A percentile compares a stretch with the other conserved stretches of the same genome.
Conservation (phyloP, 2,113 vertebrate genomes). For the Lepus europaeus region DNA sequence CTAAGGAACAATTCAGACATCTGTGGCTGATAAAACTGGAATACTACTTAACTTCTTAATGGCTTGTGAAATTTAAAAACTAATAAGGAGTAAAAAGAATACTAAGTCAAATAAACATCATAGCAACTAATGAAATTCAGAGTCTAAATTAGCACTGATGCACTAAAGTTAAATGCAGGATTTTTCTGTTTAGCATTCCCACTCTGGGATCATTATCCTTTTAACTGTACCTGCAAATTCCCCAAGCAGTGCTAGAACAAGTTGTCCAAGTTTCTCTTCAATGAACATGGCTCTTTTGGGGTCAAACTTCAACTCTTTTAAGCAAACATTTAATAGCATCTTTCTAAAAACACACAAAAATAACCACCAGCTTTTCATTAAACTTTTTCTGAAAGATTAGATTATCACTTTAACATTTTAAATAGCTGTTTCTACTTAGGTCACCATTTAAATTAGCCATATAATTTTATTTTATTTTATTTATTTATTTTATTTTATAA, state of each 20-base stretch:
- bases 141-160: slow-evolving; percentile 31
- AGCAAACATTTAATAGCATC: not conserved
- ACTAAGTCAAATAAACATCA: slow-evolving; percentile 43
- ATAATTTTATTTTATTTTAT: slow-evolving; percentile 19
- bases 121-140: slow-evolving; percentile 40
- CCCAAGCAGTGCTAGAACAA: slow-evolving; percentile 1
- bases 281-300: not conserved
- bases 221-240: not conserved
- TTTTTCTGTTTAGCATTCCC: not conserved
- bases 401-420: not conserved
- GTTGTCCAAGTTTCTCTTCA: slow-evolving; percentile 44
- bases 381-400: not conserved
- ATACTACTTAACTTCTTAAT: not conserved
- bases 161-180: not conserved
- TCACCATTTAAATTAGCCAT: slow-evolving; percentile 14
- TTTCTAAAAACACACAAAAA: slow-evolving; percentile 36
- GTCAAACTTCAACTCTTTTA: slow-evolving; percentile 44
- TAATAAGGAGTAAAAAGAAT: not conserved
- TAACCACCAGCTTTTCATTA: not conserved
- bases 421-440: not conserved
- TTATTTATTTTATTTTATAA: too few relatives aligned
- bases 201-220: not conserved
- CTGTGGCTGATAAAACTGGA: not conserved
- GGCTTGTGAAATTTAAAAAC: slow-evolving; percentile 11
- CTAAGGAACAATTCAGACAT: not conserved